Evolutionary conservation across 1,140 invertebrate species (phyloP).

Genomic region (Macrosteles quadrilineatus): DNA sequence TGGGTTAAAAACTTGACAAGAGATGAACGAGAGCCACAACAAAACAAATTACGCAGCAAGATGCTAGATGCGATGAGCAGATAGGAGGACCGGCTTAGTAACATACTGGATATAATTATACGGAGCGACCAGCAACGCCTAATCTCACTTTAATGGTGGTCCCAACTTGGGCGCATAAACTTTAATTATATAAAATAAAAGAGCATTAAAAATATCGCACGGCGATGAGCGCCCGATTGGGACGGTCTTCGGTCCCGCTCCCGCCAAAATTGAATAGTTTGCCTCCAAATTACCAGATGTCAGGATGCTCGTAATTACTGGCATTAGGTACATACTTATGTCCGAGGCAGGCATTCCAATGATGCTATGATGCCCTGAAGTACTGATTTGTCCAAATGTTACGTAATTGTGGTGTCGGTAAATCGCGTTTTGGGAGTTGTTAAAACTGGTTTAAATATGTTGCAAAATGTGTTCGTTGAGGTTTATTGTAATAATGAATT

Average conservation of each 20-base stretch:
- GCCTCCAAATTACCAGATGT: not conserved
- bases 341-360: too few species aligned
- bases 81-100: not conserved
- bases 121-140: not conserved
- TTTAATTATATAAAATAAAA: constrained; percentile 26
- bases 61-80: too few species aligned
- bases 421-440: too few species aligned
- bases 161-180: not conserved
- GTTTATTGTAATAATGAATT: too few species aligned
- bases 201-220: constrained; percentile 22
- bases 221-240: not conserved
- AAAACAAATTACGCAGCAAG: too few species aligned
- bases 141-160: not conserved
- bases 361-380: too few species aligned
- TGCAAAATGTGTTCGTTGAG: too few species aligned
- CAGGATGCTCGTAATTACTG: not conserved
- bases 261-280: constrained; percentile 11
- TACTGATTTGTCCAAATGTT: too few species aligned
- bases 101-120: not conserved
- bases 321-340: not conserved
- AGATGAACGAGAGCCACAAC: too few species aligned
- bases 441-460: too few species aligned
- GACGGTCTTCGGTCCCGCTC: not conserved
- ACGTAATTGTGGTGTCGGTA: too few species aligned
- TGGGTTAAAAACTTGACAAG: too few species aligned